Conservation (phyloP, 2,113 vertebrate genomes). For the Forbesichthys agassizii region DNA sequence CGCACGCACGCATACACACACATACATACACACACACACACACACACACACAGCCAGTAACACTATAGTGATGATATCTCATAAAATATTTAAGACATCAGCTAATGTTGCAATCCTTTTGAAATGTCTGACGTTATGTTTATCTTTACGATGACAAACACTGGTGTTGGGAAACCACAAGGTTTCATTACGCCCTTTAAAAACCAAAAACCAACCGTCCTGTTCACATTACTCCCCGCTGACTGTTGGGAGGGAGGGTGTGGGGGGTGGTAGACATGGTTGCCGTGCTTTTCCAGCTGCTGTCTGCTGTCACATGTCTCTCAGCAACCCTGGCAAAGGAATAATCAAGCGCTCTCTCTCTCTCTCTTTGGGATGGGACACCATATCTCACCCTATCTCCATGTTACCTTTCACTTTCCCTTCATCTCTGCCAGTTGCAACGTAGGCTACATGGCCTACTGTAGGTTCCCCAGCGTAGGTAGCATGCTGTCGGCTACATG, state of each 20-base stretch:
- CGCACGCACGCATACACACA: conserved; percentile 8
- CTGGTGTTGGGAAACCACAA: background rate
- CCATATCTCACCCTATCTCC: background rate
- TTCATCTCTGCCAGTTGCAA: background rate
- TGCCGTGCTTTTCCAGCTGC: conserved; percentile 61
- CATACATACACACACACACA: background rate
- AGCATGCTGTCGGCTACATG: too few species aligned
- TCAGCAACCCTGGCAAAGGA: conserved; percentile 53
- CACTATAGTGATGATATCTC: too few species aligned
- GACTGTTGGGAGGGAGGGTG: background rate
- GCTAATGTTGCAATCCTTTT: too few species aligned
- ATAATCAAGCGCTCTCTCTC: conserved; percentile 31
- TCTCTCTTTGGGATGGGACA: background rate
- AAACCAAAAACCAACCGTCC: too few species aligned
- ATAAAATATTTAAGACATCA: too few species aligned
- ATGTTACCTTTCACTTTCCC: conserved; percentile 10
- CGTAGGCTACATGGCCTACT: too few species aligned
- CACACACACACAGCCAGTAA: conserved; percentile 1
- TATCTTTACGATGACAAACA: too few species aligned
- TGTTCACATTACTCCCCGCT: too few species aligned
- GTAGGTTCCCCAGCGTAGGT: too few species aligned
- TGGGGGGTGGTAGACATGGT: conserved; percentile 15
- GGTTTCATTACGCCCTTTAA: too few species aligned
- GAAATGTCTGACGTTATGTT: too few species aligned
- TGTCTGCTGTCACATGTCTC: conserved; percentile 56